Percentiles rank a stretch among this genome's conserved stretches.
These are phyloP conservation scores for Lepetodrilus schrolli DNA, from an alignment of 2,888 invertebrate species.

Conservation along the genomic window DNA sequence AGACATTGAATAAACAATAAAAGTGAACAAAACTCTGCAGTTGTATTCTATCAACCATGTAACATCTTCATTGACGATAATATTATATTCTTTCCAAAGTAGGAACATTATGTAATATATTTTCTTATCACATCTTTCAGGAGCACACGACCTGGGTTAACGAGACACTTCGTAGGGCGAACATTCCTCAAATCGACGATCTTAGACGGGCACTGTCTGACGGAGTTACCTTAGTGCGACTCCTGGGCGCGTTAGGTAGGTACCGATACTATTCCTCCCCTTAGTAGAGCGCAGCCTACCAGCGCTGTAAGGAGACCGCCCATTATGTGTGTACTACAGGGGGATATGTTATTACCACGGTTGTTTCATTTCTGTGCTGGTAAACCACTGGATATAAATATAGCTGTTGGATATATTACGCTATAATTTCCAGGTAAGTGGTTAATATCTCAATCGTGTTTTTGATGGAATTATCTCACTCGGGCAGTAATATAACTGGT, in stretches of 20 bases:
- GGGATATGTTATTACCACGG: background rate
- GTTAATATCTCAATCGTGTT: background rate
- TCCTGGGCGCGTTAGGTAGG: conserved; percentile 58
- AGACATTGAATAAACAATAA: too few species aligned
- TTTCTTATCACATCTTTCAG: too few species aligned
- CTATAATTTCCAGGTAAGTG: background rate
- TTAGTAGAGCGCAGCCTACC: background rate
- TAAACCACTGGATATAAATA: too few species aligned
- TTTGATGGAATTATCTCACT: background rate
- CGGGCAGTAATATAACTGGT: too few species aligned
- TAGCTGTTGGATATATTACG: background rate
- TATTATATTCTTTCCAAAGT: too few species aligned
- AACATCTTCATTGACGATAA: too few species aligned
- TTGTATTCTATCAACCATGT: too few species aligned
- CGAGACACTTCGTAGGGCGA: conserved; percentile 46
- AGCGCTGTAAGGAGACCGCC: background rate
- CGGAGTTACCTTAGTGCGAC: conserved; percentile 57
- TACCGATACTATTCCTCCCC: conserved; percentile 32
- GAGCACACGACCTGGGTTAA: conserved; percentile 63
- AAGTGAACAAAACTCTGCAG: too few species aligned
- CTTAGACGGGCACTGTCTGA: conserved; percentile 58
- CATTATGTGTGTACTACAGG: background rate
- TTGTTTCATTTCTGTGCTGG: background rate
- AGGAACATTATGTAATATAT: too few species aligned
- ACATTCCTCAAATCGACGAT: conserved; percentile 48